Conservation (phyloP, 2,888 invertebrate genomes). For the Aromia moschata region DNA sequence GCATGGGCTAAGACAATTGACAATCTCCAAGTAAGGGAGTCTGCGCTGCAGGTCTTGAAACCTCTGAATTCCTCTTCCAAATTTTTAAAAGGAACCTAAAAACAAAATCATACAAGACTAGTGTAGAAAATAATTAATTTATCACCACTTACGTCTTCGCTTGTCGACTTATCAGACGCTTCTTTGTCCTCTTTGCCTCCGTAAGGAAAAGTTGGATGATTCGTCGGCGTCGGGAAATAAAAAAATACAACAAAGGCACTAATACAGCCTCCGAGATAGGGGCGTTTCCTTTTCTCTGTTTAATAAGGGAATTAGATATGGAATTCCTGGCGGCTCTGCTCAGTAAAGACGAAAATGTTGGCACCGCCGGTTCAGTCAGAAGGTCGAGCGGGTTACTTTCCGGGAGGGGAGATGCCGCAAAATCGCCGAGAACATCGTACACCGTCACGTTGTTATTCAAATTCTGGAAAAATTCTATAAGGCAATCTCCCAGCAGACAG, state of each 20-base stretch:
- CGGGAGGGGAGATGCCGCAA: constrained; percentile 55
- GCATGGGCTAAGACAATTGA: constrained; percentile 79
- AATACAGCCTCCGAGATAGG: constrained; percentile 81
- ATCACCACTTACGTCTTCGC: constrained; percentile 32
- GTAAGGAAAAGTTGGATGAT: constrained; percentile 68
- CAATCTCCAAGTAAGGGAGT: constrained; percentile 84
- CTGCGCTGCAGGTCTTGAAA: constrained; percentile 77
- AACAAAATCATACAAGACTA: background rate
- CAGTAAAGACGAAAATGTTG: constrained; percentile 70
- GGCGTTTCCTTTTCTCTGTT: constrained; percentile 68
- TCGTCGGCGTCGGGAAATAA: constrained; percentile 89
- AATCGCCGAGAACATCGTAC: constrained; percentile 68
- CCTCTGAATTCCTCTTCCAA: constrained; percentile 54
- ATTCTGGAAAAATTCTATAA: constrained; percentile 76
- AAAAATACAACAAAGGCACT: constrained; percentile 79
- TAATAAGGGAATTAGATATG: constrained; percentile 57
- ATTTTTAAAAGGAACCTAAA: constrained; percentile 38
- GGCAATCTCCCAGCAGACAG: constrained; percentile 80
- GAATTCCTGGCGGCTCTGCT: constrained; percentile 66
- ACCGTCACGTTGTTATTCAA: constrained; percentile 66
- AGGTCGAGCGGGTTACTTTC: constrained; percentile 68
- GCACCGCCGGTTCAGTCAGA: constrained; percentile 80
- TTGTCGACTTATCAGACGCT: constrained; percentile 15
- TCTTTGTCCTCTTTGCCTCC: constrained; percentile 62
- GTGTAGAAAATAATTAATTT: no score